These are phyloP conservation scores for Diploptera punctata DNA, from an alignment of 2,888 invertebrate genomes.

Conservation along the genomic window DNA sequence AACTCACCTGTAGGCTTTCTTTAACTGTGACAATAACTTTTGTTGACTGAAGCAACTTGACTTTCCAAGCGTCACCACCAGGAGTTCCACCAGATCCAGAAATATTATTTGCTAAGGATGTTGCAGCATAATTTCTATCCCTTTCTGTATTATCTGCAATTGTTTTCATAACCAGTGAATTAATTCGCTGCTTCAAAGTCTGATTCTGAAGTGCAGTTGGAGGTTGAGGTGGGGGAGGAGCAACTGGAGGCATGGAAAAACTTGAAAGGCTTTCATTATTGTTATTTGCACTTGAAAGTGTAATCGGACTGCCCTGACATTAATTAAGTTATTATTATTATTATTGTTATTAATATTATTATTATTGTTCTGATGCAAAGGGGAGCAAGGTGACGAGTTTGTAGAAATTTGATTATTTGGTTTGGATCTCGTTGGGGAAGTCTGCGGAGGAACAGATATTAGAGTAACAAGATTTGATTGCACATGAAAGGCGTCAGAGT, in stretches of 20 bases:
- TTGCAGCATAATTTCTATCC: slow-evolving; percentile 59
- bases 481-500: slow-evolving; percentile 93
- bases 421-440: slow-evolving; percentile 5
- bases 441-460: slow-evolving; percentile 52
- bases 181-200: slow-evolving; percentile 86
- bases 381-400: slow-evolving; percentile 16
- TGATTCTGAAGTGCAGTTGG: slow-evolving; percentile 63
- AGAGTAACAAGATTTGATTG: slow-evolving; percentile 90
- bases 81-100: slow-evolving; percentile 52
- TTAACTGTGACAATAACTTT: slow-evolving; percentile 80
- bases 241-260: neutral
- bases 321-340: slow-evolving; percentile 29
- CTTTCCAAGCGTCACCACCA: slow-evolving; percentile 77
- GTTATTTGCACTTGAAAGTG: slow-evolving; percentile 7
- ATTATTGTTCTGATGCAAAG: slow-evolving; percentile 25
- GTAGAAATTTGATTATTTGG: neutral
- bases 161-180: slow-evolving; percentile 86
- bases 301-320: neutral
- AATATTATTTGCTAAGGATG: slow-evolving; percentile 57
- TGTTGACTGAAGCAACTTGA: slow-evolving; percentile 80
- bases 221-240: neutral
- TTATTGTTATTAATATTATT: slow-evolving; percentile 34
- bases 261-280: neutral
- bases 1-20: slow-evolving; percentile 71
- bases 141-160: slow-evolving; percentile 83